These are phyloP conservation scores for Acanthurus leucopareius DNA, from an alignment of 2,797 vertebrate species.

Conservation along the genomic window DNA sequence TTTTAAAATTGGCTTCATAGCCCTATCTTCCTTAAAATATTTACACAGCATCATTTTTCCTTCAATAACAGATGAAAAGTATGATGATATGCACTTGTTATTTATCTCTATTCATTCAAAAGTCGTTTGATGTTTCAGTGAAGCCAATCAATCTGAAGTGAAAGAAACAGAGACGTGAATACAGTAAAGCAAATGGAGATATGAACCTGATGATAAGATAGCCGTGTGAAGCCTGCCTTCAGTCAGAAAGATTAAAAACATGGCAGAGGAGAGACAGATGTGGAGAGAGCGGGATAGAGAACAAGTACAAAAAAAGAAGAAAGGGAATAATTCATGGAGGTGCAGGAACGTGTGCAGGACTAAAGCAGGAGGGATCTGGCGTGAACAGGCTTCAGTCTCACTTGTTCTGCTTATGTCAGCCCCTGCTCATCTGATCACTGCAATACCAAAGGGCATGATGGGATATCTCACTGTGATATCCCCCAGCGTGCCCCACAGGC, in stretches of 20 bases:
- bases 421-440: conserved; percentile 53
- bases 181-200: conserved; percentile 32
- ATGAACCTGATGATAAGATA: conserved; percentile 42
- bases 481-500: conserved; percentile 58
- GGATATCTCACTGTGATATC: conserved; percentile 60
- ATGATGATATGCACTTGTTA: neutral
- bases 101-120: neutral
- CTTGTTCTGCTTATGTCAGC: conserved; percentile 69
- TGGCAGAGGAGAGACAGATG: conserved; percentile 35
- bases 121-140: conserved; percentile 30
- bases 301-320: conserved; percentile 18
- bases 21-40: neutral
- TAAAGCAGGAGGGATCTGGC: conserved; percentile 29
- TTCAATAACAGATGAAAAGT: conserved; percentile 1
- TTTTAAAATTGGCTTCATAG: neutral
- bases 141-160: neutral
- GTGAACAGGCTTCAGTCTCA: conserved; percentile 32
- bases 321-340: conserved; percentile 73
- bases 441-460: conserved; percentile 49
- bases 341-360: conserved; percentile 31
- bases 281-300: conserved; percentile 20
- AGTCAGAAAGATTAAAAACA: conserved; percentile 52
- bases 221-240: conserved; percentile 30
- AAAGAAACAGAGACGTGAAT: conserved; percentile 24
- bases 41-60: neutral